A percentile compares a stretch with the other conserved stretches of the same genome.
These are phyloP conservation scores for Hypercompe scribonia DNA, from an alignment of 2,888 invertebrate species.

Conservation along the genomic window DNA sequence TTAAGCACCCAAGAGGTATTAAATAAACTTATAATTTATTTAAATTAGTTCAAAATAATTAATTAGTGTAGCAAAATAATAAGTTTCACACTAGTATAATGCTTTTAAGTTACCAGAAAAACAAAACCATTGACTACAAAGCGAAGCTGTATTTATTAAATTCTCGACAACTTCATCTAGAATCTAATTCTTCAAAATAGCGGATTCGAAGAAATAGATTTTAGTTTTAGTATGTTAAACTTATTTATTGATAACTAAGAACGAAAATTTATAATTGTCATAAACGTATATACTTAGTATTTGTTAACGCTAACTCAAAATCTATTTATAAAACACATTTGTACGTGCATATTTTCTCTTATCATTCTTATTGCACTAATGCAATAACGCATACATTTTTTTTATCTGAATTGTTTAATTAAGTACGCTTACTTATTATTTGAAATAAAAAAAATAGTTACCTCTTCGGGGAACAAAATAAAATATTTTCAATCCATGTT, in stretches of 20 bases:
- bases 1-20: neutral
- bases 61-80: neutral
- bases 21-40: neutral
- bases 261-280: neutral
- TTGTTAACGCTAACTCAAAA: constrained; percentile 3
- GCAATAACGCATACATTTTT: constrained; percentile 44
- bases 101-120: neutral
- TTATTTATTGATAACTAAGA: neutral
- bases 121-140: neutral
- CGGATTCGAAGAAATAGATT: neutral
- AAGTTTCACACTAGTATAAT: neutral
- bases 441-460: neutral
- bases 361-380: constrained; percentile 46
- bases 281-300: neutral
- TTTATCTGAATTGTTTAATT: too few relatives aligned
- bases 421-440: constrained; percentile 29
- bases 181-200: neutral
- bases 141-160: neutral
- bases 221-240: too few relatives aligned
- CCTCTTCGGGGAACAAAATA: neutral
- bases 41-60: neutral
- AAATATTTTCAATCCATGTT: neutral
- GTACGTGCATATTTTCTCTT: constrained; percentile 32
- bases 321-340: constrained; percentile 22
- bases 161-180: neutral